A percentile compares a stretch with the other conserved stretches of the same genome.
Evolutionary conservation across 2,797 vertebrate species (phyloP).

Genomic region (Cuniculus paca): DNA sequence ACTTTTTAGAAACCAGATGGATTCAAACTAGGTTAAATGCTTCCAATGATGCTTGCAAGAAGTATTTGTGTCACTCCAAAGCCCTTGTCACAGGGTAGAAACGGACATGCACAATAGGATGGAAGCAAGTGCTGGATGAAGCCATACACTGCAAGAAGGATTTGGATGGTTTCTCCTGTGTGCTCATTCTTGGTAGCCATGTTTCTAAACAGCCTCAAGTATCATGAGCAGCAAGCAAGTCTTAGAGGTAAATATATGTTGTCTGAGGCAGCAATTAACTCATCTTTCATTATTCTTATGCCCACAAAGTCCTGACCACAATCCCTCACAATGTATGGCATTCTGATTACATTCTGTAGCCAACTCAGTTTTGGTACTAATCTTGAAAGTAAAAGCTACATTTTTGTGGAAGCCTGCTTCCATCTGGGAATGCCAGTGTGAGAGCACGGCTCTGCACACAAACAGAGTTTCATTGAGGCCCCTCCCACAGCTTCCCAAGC

Average conservation of each 20-base stretch:
- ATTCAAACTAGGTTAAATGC: neutral
- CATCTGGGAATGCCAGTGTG: neutral
- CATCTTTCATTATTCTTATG: neutral
- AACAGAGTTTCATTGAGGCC: neutral
- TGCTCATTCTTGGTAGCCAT: neutral
- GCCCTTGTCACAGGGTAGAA: neutral
- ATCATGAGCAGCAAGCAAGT: neutral
- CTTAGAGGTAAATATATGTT: neutral
- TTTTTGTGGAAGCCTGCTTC: neutral
- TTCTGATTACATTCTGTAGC: neutral
- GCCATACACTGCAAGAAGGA: too few species aligned
- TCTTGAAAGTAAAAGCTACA: neutral
- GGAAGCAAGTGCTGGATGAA: neutral
- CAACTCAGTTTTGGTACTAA: neutral
- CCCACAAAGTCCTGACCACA: neutral
- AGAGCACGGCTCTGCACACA: fast-evolving
- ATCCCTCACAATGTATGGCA: neutral
- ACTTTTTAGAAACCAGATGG: neutral
- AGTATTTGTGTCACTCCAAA: too few species aligned
- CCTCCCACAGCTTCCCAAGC: neutral
- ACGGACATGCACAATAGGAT: neutral
- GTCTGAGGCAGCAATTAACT: neutral
- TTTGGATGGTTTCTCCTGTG: neutral
- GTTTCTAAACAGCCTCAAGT: neutral
- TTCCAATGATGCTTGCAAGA: neutral